Evolutionary conservation across 2,113 vertebrate genomes (phyloP).

Genomic region (Panurus biarmicus): DNA sequence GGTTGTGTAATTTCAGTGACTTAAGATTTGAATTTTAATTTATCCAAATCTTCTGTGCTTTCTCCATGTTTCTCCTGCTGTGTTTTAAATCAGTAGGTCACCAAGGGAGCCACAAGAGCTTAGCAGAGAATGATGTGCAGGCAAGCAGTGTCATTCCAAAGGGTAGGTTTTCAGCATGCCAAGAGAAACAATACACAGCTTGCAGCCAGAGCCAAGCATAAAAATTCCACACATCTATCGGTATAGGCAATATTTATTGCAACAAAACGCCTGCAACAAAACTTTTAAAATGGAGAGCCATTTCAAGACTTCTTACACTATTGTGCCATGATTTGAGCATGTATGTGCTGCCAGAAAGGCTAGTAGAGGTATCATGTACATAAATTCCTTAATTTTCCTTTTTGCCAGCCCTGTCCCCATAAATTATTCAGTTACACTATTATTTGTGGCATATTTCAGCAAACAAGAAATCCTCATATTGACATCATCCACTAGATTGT

Average conservation of each 20-base stretch:
- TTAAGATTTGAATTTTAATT: neutral
- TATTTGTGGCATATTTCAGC: neutral
- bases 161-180: neutral
- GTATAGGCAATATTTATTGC: neutral
- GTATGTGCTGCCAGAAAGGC: neutral
- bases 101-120: neutral
- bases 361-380: neutral
- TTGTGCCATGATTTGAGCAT: neutral
- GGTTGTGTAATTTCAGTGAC: neutral
- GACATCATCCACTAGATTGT: neutral
- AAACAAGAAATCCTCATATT: neutral
- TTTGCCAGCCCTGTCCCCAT: neutral
- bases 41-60: neutral
- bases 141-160: neutral
- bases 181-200: neutral
- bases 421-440: neutral
- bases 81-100: neutral
- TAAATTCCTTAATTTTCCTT: neutral
- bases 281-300: neutral
- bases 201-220: neutral
- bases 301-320: neutral
- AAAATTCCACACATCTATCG: neutral
- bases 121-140: neutral
- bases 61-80: neutral
- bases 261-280: neutral